Percentiles rank a stretch among this genome's conserved stretches.
Evolutionary conservation across 2,113 vertebrate species (phyloP).

Genomic region (Megaleporinus macrocephalus): DNA sequence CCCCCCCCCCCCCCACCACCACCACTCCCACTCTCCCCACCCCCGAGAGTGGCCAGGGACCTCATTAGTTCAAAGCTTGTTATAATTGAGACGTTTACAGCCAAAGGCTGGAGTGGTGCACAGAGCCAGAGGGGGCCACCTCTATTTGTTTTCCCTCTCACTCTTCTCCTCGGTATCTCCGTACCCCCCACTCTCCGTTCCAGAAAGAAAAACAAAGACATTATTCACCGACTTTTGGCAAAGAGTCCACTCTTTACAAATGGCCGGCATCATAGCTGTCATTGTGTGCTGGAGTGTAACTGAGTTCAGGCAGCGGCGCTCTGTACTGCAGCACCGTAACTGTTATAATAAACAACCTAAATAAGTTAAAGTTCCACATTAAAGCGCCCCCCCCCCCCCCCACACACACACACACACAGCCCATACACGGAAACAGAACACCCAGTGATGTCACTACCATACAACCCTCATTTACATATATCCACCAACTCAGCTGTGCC

Average conservation of each 20-base stretch:
- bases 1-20: too few species aligned
- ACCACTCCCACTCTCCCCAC: too few species aligned
- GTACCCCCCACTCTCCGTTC: background rate
- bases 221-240: background rate
- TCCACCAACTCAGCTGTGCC: too few species aligned
- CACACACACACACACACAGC: too few species aligned
- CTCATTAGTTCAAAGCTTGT: background rate
- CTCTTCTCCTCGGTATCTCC: background rate
- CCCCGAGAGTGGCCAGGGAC: background rate
- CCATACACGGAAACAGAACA: too few species aligned
- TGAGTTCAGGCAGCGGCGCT: background rate
- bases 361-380: too few species aligned
- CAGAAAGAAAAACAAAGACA: background rate
- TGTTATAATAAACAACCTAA: too few species aligned
- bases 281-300: background rate
- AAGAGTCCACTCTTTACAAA: background rate
- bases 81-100: background rate
- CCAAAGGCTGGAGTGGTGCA: background rate
- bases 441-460: too few species aligned
- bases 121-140: background rate
- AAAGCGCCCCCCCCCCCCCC: too few species aligned
- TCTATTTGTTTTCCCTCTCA: background rate
- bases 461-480: too few species aligned
- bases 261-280: background rate
- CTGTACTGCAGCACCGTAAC: too few species aligned